Evolutionary conservation across 2,797 vertebrate genomes (phyloP).

Genomic region (Myotis findleyi): DNA sequence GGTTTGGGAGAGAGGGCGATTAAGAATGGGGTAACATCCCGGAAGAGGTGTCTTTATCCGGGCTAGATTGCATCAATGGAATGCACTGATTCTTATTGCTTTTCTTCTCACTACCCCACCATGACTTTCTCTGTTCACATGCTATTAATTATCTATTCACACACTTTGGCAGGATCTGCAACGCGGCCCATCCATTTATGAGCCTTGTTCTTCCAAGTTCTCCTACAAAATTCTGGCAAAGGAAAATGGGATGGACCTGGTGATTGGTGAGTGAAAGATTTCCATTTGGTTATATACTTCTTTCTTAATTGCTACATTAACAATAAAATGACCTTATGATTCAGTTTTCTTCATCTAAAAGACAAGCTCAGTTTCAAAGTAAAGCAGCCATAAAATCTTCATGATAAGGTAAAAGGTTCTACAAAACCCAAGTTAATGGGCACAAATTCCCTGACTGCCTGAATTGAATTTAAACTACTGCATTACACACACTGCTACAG

Average conservation of each 20-base stretch:
- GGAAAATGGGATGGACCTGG: not conserved
- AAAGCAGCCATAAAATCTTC: not conserved
- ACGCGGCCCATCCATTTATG: not conserved
- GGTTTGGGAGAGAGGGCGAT: not conserved
- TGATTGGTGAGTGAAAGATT: not conserved
- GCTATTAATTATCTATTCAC: too few relatives aligned
- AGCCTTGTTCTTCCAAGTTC: not conserved
- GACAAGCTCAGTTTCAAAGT: not conserved
- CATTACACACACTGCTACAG: not conserved
- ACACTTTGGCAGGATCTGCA: not conserved
- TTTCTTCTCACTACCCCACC: not conserved
- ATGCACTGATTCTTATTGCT: not conserved
- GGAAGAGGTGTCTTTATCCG: not conserved
- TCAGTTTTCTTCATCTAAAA: not conserved
- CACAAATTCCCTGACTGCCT: not conserved
- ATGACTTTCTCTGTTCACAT: not conserved
- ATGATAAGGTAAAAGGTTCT: not conserved
- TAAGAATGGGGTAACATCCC: too few relatives aligned
- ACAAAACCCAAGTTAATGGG: not conserved
- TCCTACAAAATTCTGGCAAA: slow-evolving; percentile 1
- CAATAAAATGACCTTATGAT: slow-evolving; percentile 10
- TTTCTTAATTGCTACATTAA: not conserved
- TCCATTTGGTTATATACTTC: not conserved
- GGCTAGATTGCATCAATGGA: not conserved
- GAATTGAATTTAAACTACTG: not conserved